phyloP scores from a whole-genome alignment of 2,113 vertebrate species.

The Laticauda laticaudata region DNA sequence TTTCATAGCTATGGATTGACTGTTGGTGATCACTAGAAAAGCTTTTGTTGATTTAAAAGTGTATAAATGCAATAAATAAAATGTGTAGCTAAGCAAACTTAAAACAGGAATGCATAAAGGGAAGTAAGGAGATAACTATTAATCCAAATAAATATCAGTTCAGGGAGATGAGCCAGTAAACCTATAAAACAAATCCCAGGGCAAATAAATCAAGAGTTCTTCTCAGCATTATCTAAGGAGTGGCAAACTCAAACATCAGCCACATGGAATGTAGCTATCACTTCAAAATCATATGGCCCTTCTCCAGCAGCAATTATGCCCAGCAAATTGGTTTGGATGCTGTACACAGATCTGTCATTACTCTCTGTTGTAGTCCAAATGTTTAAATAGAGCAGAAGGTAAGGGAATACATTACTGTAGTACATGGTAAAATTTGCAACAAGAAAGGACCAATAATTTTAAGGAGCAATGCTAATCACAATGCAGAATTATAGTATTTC shows the following conservation, averaged over 20 bases:
- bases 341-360: not conserved
- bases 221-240: not conserved
- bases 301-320: not conserved
- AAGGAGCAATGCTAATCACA: not conserved
- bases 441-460: not conserved
- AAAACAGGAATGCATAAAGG: not conserved
- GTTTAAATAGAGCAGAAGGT: too few relatives aligned
- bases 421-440: not conserved
- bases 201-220: not conserved
- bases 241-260: not conserved
- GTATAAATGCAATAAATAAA: not conserved
- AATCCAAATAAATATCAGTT: not conserved
- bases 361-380: not conserved
- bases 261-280: not conserved
- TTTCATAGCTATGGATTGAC: not conserved
- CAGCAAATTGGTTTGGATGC: not conserved
- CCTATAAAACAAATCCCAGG: not conserved
- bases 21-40: not conserved
- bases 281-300: not conserved
- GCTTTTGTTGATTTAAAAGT: not conserved
- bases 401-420: not conserved
- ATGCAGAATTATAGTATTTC: not conserved
- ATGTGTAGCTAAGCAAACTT: not conserved
- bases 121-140: not conserved
- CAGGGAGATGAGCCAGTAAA: not conserved